Evolutionary conservation across 2,797 vertebrate genomes (phyloP).

Genomic region (Gymnopithys bicolor): DNA sequence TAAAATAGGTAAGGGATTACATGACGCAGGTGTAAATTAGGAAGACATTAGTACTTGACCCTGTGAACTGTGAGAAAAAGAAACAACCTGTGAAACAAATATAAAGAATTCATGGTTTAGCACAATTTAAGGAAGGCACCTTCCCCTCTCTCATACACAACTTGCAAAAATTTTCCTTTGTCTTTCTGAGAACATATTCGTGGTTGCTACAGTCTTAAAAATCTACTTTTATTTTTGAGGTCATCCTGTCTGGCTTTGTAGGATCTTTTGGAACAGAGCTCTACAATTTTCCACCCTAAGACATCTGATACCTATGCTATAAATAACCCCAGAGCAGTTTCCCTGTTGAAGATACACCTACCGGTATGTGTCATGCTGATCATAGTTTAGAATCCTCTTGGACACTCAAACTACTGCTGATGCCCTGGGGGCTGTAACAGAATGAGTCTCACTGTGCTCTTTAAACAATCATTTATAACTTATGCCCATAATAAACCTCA

Average conservation of each 20-base stretch:
- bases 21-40: slow-evolving; percentile 8
- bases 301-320: slow-evolving; percentile 48
- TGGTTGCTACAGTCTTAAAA: background rate
- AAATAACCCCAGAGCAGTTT: slow-evolving; percentile 31
- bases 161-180: background rate
- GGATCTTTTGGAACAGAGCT: slow-evolving; percentile 35
- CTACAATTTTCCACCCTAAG: slow-evolving; percentile 55
- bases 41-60: background rate
- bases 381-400: slow-evolving; percentile 31
- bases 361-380: background rate
- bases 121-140: background rate
- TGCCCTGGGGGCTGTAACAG: slow-evolving; percentile 11
- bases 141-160: background rate
- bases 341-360: slow-evolving; percentile 62
- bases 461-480: slow-evolving; percentile 10
- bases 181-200: background rate
- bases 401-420: background rate
- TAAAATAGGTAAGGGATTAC: slow-evolving; percentile 27
- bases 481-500: background rate
- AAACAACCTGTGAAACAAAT: background rate
- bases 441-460: background rate
- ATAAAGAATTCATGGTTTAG: background rate
- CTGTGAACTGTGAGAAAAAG: background rate
- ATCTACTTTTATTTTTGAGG: slow-evolving; percentile 19
- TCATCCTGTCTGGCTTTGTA: slow-evolving; percentile 14